Evolutionary conservation across 2,113 vertebrate genomes (phyloP), one percentile per base, ranked within the genome.

Genomic region (Catharus bicknelli): DNA sequence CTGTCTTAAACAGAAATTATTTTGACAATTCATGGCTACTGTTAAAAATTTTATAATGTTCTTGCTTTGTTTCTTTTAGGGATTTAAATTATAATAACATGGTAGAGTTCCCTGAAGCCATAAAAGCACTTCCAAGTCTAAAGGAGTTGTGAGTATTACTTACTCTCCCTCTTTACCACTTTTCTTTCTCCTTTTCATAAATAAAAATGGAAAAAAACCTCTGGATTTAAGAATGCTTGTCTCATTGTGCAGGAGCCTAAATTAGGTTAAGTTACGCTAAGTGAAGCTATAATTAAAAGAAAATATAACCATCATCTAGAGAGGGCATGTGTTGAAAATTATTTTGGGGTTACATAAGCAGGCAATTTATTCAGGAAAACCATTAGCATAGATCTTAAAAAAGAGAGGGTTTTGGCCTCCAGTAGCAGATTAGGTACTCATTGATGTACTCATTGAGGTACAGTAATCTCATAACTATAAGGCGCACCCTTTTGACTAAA

Each of bases 41-140:
- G 2, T 62, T 78, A 40, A 67, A 67, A 64, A 34, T 61, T 67
- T 42, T 34, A 7, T 68, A 22, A 66, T 82, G 36, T 67, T 73
- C 11, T 38, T 95, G 48, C 32, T 76, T 83, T 66, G 13, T 94
- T 94, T 91, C 67, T 95, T 90, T 23, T 80, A 99, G 99, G 92
- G 99, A 99, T 96, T 98, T 99, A 94, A 99, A 99, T 97, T 99
- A 99, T 92, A 99, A 99, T 91, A 99, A 98, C 96, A 97, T 99
- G 96, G 97, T 97, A 81, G 98, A 98, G 90, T 99, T 99, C 94
- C 99, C 99, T 59, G 98, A 99, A 97, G 99, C 99, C 50, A 99
- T 99, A 95, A 98, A 99, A 97, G 97, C 97, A 11, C 98, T 99
- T 87, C 98, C 98, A 91, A 99, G 97, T 96, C 98, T 99, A 64